Base-by-base conservation (phyloP, 2,888 invertebrate genomes). In the Melangyna quadrimaculata region DNA sequence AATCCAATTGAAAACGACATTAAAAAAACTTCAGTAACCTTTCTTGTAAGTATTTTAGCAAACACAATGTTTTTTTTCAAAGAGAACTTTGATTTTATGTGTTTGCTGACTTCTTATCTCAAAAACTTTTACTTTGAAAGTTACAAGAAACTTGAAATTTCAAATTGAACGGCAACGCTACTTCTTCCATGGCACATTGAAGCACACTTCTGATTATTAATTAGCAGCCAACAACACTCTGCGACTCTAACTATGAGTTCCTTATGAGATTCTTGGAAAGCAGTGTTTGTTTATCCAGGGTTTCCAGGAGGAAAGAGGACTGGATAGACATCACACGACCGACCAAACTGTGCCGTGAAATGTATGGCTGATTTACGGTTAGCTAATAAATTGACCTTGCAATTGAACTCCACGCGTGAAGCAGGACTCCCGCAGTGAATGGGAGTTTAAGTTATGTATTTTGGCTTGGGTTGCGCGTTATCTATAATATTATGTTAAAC, bases 381-480 rank as follows among this genome's bases (percentile, higher is more conserved):
- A 35, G 74, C 59, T 61, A 79, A 79, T 84, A 74, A 84, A 79
- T 65, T 84, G 65, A 71, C 79, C 74, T 81, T 71, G 40, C 40
- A 57, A 48, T 55, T 75, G 70, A 75, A 55, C 73, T 70, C 22
- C 61, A 55, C 74, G 63, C 37, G 43, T 29, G 45, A 57, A 63
- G 35, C 19, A 40, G 61, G n/a, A 48, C 55, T 78, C 78, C 53
- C n/a, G 63, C 37, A 40, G 53, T 53, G 72, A 61, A 72, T 69
- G 51, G 51, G n/a, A 43, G 55, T 48, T 43, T 70, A 65, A 83
- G 43, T 74, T 69, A 74, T 78, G 45, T 22, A 29, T 29, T 45
- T 17, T 19, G 29, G 29, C n/a, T 22, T n/a, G 5, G 5, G 35
- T n/a, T 57, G 73, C 40, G n/a, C n/a, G n/a, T n/a, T n/a, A n/a